Evolutionary conservation across 2,113 vertebrate species (phyloP), one percentile per base, ranked within the genome.

Genomic region (Dendrocopos noguchii): DNA sequence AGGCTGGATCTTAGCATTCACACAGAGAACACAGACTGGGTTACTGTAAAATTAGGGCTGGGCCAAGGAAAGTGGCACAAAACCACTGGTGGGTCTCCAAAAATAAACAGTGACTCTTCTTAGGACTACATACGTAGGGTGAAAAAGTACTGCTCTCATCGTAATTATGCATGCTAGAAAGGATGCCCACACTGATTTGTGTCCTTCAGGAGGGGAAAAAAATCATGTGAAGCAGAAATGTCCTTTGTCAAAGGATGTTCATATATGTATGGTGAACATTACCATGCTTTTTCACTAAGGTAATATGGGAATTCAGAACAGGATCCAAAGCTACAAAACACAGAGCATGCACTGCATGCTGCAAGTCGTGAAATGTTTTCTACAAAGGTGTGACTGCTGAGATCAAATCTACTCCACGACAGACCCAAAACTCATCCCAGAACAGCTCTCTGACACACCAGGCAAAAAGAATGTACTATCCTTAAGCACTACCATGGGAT

Each of bases 361-460:
- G 16, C 6, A 61, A 57, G 8, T 10, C 42, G 6, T 29, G 24
- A 59, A 52, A 36, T 6, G 3, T 13, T 55, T 73, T 42, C 29
- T 53, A 8, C 6, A 5, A 17, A 2, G 0, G 15, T 3, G 14
- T 10, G 24, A 13, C n/a, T 47, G 17, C 17, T 3, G 1, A 5
- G 44, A 60, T 61, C 16, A 21, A 31, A 0, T 10, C 29, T 64
- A 12, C 6, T 28, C 67, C 28, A 18, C 6, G 27, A 42, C 31
- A 84, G 63, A 72, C 10, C 47, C 74, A 75, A 15, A 57, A 12
- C 6, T 52, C 28, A 28, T 15, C 39, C 39, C 25, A 33, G 18
- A 75, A 15, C 2, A 47, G 2, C 16, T 19, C 44, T 24, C 46
- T 36, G 42, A 52, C 24, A 24, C 24, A 14, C 17, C 19, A 19